These are phyloP conservation scores for Neogale vison DNA, from an alignment of 2,113 vertebrate species.

Conservation along the genomic window DNA sequence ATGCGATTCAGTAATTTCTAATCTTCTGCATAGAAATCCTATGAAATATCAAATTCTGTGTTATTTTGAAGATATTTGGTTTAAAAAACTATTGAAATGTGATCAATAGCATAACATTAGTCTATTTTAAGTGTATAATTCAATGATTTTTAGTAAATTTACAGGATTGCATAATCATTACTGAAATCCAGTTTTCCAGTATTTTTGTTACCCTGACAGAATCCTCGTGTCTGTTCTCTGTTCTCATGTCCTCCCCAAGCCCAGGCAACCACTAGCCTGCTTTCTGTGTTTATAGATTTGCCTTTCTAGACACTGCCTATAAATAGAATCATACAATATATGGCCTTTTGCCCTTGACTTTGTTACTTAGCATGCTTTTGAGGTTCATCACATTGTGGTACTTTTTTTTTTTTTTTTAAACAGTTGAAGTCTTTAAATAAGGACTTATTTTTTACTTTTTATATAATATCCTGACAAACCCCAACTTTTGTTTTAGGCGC, in stretches of 20 bases:
- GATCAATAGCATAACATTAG: background rate
- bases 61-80: background rate
- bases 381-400: background rate
- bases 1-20: background rate
- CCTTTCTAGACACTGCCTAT: background rate
- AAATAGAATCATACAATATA: background rate
- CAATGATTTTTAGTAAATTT: background rate
- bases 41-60: background rate
- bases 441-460: background rate
- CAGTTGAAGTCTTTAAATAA: background rate
- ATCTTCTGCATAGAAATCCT: background rate
- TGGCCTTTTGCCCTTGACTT: background rate
- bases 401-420: background rate
- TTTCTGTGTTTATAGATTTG: background rate
- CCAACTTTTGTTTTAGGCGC: background rate
- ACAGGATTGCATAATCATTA: background rate
- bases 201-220: background rate
- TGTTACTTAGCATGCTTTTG: background rate
- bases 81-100: background rate
- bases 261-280: background rate
- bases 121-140: background rate
- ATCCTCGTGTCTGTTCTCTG: background rate
- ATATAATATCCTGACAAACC: background rate
- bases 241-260: background rate
- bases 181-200: background rate